Evolutionary conservation across 1,140 invertebrate genomes (phyloP).

Genomic region (Apis cerana): DNA sequence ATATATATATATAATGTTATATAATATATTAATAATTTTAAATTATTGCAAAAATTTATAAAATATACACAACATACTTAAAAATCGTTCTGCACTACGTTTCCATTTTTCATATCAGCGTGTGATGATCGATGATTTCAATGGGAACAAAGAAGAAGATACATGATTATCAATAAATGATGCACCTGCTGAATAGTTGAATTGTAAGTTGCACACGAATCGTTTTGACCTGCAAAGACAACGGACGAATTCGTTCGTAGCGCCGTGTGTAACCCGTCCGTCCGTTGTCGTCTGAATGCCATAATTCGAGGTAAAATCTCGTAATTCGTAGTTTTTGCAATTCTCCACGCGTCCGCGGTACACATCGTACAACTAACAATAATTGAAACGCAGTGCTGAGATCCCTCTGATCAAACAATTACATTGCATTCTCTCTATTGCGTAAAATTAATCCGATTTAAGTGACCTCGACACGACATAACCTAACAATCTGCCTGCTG

Average conservation of each 20-base stretch:
- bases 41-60: not conserved
- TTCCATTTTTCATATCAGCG: conserved; percentile 27
- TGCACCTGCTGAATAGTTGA: conserved; percentile 73
- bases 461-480: conserved; percentile 77
- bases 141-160: conserved; percentile 22
- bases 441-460: conserved; percentile 81
- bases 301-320: conserved; percentile 72
- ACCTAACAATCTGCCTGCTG: conserved; percentile 43
- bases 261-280: conserved; percentile 65
- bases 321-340: conserved; percentile 67
- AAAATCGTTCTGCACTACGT: conserved; percentile 36
- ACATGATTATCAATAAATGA: conserved; percentile 56
- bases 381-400: conserved; percentile 41
- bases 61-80: conserved; percentile 29
- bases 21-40: not conserved
- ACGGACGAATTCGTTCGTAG: conserved; percentile 68
- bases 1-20: too few relatives aligned
- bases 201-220: conserved; percentile 62
- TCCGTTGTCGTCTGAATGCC: conserved; percentile 65
- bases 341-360: conserved; percentile 70
- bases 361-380: conserved; percentile 64
- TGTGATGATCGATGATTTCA: conserved; percentile 38
- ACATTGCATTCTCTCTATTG: conserved; percentile 73
- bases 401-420: conserved; percentile 61
- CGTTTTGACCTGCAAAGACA: conserved; percentile 58